Conservation (phyloP, 1,140 invertebrate genomes). For the Octopus bimaculoides region DNA sequence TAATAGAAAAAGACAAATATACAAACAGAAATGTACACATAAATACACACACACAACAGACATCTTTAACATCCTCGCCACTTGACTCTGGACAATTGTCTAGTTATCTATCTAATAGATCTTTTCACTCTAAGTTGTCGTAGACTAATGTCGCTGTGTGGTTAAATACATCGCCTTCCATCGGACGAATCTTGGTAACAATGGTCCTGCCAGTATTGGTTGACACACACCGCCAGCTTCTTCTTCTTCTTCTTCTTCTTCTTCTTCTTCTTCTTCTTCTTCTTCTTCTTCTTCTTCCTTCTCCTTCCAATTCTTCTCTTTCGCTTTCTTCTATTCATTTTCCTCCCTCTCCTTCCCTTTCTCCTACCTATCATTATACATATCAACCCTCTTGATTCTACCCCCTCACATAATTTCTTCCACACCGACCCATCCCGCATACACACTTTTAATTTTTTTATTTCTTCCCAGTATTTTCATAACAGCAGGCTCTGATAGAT, state of each 20-base stretch:
- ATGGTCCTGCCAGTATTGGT: too few species aligned
- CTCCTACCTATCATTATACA: not conserved
- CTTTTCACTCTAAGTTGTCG: too few species aligned
- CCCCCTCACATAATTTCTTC: conserved; percentile 6
- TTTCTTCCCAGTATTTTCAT: too few species aligned
- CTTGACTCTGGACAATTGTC: too few species aligned
- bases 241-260: not conserved
- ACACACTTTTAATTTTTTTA: too few species aligned
- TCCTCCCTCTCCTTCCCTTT: not conserved
- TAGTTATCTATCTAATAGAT: too few species aligned
- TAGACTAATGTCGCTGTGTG: too few species aligned
- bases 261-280: conserved; percentile 1
- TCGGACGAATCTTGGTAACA: not conserved
- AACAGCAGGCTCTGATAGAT: too few species aligned
- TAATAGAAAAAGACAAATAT: too few species aligned
- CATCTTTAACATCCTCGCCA: too few species aligned
- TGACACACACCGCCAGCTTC: not conserved
- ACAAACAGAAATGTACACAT: too few species aligned
- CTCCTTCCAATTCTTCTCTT: not conserved
- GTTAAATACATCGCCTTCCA: not conserved
- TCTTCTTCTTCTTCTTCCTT: conserved; percentile 1
- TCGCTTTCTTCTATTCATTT: not conserved
- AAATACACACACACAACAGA: too few species aligned
- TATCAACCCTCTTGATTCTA: not conserved
- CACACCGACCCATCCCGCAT: not conserved